A percentile compares a stretch with the other conserved stretches of the same genome.
Evolutionary conservation across 2,113 vertebrate genomes (phyloP).

Genomic region (Pollimyrus isidori): DNA sequence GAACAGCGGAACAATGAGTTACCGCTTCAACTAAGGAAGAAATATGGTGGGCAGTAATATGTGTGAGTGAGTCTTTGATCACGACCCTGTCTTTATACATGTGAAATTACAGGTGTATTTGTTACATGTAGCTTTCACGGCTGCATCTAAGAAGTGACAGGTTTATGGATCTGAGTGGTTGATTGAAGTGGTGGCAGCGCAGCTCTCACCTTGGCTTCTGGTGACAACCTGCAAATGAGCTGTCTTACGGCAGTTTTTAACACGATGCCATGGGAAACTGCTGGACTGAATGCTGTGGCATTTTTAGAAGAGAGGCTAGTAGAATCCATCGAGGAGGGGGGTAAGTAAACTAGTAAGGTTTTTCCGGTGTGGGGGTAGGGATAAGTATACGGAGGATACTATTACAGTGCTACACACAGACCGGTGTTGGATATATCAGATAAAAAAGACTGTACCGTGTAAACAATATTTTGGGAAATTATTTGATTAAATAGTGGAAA

Average conservation of each 20-base stretch:
- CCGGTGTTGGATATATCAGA: not conserved
- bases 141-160: not conserved
- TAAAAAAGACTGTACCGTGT: not conserved
- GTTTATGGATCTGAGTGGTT: not conserved
- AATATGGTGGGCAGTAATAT: not conserved
- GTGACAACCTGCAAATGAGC: not conserved
- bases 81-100: not conserved
- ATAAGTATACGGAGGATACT: not conserved
- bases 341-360: conserved; percentile 38
- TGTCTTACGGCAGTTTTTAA: conserved; percentile 17
- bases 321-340: conserved; percentile 63
- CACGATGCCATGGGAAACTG: conserved; percentile 68
- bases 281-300: conserved; percentile 53
- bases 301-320: conserved; percentile 56
- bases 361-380: not conserved
- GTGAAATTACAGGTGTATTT: not conserved
- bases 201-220: not conserved
- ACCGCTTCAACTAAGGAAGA: not conserved
- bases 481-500: not conserved
- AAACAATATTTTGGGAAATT: not conserved
- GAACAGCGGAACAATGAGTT: not conserved
- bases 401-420: not conserved
- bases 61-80: not conserved
- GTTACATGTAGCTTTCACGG: not conserved
- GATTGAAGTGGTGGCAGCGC: not conserved